Evolutionary conservation across 2,113 vertebrate species (phyloP), one percentile per base, ranked within the genome.

Genomic region (Brienomyrus brachyistius): DNA sequence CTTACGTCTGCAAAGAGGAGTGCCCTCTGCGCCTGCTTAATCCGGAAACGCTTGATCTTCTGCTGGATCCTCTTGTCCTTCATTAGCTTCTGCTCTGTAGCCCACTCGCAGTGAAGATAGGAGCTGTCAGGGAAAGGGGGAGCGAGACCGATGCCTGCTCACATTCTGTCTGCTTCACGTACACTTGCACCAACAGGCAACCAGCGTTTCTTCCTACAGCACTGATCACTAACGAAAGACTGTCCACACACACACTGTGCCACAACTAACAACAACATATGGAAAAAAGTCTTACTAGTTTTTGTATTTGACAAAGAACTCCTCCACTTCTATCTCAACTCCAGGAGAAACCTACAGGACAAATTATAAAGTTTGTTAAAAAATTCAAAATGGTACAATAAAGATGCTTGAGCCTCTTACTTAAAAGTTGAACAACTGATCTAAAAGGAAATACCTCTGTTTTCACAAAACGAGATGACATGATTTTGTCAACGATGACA

Each of bases 241-340:
- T 74, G 66, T 7, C 23, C 74, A 40, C 80, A 84, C 3, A 84
- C 10, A 47, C 80, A 11, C 80, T 21, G 23, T n/a, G 19, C 21
- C 59, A 13, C 40, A 40, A 19, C 5, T 35, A 43, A 50, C 10
- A 4, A 50, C 52, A 35, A 11, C 27, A 31, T 21, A 86, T 2
- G 15, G 31, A 54, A 74, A 88, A 5, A 43, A n/a, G 50, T 95
- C 98, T 98, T 97, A 99, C 98, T 99, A 99, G 95, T 99, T 99
- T 95, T 99, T 99, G 94, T 99, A 99, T 95, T 99, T 99, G 62
- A 99, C 98, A 95, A 97, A 99, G 94, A 97, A 99, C 94, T 99
- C 98, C 93, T 99, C 98, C 89, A 94, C 95, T 94, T 99, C 98
- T 47, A 98, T 95, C 90, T 97, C 92, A 77, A 97, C 95, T 88